phyloP scores from a whole-genome alignment of 2,888 invertebrate genomes.

The Blera fallax region DNA sequence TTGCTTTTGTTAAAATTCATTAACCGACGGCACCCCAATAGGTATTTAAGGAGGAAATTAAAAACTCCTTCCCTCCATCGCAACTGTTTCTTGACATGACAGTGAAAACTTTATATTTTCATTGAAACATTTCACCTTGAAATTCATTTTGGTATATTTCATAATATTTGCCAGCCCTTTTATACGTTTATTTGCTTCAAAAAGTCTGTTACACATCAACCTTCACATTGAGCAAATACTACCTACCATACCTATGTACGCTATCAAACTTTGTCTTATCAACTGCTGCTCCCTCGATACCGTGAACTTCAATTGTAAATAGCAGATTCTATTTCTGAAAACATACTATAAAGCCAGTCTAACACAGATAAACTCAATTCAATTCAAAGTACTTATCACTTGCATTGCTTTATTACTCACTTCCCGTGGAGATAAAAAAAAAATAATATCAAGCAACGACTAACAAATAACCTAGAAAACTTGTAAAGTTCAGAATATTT shows the following conservation, averaged over 20 bases:
- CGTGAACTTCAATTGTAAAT: neutral
- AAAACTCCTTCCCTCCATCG: too few species aligned
- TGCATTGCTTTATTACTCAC: neutral
- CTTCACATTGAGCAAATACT: conserved; percentile 8
- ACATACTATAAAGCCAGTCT: neutral
- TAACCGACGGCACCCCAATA: too few species aligned
- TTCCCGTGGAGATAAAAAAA: neutral
- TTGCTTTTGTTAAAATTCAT: too few species aligned
- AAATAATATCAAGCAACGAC: neutral
- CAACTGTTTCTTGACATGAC: too few species aligned
- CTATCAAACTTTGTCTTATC: conserved; percentile 11
- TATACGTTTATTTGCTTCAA: neutral
- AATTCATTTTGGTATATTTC: neutral
- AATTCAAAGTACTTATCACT: too few species aligned
- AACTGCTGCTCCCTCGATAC: neutral
- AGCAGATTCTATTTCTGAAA: neutral
- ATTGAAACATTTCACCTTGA: neutral
- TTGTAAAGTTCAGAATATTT: conserved; percentile 17
- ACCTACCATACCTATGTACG: neutral
- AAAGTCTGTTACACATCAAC: neutral
- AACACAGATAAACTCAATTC: neutral
- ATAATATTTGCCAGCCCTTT: neutral
- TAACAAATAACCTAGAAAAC: neutral
- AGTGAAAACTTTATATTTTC: neutral
- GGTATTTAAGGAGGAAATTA: too few species aligned